These are phyloP conservation scores for Alentia gelatinosa DNA, from an alignment of 2,888 invertebrate species.

Conservation along the genomic window DNA sequence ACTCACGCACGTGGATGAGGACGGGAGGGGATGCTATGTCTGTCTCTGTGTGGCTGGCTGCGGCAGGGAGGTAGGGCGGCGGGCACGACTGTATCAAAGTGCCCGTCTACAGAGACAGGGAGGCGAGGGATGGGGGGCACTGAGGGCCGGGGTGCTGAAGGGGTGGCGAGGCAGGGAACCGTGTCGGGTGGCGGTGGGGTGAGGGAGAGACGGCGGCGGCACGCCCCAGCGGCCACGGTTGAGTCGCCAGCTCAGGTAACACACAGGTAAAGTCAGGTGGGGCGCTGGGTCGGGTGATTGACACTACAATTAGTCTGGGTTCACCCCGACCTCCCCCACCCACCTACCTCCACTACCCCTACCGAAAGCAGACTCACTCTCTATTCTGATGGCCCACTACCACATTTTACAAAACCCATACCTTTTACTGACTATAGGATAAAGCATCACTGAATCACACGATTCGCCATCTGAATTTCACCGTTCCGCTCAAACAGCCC, in stretches of 20 bases:
- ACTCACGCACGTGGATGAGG: neutral
- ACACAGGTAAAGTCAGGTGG: constrained; percentile 35
- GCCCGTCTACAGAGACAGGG: neutral
- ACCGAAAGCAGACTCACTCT: neutral
- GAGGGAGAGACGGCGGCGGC: neutral
- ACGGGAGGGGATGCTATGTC: neutral
- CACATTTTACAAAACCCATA: too few species aligned
- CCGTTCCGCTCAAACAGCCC: too few species aligned
- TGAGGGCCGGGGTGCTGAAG: neutral
- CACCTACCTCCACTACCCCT: neutral
- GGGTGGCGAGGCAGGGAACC: neutral
- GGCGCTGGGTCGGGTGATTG: constrained; percentile 35
- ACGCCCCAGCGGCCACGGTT: neutral
- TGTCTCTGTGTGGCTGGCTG: too few species aligned
- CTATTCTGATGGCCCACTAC: too few species aligned
- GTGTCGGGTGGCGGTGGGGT: neutral
- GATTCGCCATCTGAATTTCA: too few species aligned
- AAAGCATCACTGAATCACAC: too few species aligned
- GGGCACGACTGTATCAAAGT: neutral
- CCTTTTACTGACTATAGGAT: too few species aligned
- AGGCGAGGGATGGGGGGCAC: neutral
- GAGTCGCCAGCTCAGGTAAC: constrained; percentile 3
- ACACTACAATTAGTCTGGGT: constrained; percentile 48
- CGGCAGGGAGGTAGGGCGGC: neutral
- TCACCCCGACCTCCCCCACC: neutral